Conservation (phyloP, 2,113 vertebrate species). For the Corythoichthys intestinalis region DNA sequence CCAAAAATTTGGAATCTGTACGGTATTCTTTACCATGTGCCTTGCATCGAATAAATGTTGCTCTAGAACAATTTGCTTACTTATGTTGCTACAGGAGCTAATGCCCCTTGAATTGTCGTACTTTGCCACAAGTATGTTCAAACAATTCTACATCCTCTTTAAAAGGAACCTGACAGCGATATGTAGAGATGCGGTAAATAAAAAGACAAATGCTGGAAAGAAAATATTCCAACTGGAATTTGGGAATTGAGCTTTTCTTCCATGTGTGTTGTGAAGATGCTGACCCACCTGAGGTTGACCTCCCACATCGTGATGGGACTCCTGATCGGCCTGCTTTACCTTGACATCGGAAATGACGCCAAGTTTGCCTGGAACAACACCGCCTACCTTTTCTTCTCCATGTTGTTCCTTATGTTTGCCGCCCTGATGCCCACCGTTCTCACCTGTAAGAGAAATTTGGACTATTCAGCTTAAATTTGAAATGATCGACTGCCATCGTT, state of each 20-base stretch:
- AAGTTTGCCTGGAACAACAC: slow-evolving; percentile 77
- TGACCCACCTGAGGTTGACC: too few relatives aligned
- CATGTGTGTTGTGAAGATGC: too few relatives aligned
- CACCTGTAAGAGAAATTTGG: slow-evolving; percentile 82
- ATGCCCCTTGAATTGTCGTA: slow-evolving; percentile 90
- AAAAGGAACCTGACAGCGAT: slow-evolving; percentile 90
- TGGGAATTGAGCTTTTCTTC: too few relatives aligned
- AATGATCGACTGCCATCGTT: neutral
- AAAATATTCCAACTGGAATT: neutral
- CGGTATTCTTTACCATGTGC: neutral
- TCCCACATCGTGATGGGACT: too few relatives aligned
- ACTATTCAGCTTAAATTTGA: neutral
- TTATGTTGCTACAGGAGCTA: slow-evolving; percentile 67
- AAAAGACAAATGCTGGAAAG: too few relatives aligned
- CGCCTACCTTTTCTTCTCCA: slow-evolving; percentile 98
- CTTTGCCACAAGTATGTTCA: slow-evolving; percentile 89
- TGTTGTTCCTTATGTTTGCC: slow-evolving; percentile 98
- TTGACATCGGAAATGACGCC: too few relatives aligned
- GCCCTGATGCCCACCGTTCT: slow-evolving; percentile 97
- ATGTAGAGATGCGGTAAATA: slow-evolving; percentile 87
- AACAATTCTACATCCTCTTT: slow-evolving; percentile 97
- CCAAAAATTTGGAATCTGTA: slow-evolving; percentile 64
- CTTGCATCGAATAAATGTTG: neutral
- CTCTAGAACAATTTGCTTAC: neutral
- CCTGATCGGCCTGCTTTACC: too few relatives aligned